These are phyloP conservation scores for Barypeithes pellucidus DNA, from an alignment of 2,888 invertebrate species.

Conservation along the genomic window DNA sequence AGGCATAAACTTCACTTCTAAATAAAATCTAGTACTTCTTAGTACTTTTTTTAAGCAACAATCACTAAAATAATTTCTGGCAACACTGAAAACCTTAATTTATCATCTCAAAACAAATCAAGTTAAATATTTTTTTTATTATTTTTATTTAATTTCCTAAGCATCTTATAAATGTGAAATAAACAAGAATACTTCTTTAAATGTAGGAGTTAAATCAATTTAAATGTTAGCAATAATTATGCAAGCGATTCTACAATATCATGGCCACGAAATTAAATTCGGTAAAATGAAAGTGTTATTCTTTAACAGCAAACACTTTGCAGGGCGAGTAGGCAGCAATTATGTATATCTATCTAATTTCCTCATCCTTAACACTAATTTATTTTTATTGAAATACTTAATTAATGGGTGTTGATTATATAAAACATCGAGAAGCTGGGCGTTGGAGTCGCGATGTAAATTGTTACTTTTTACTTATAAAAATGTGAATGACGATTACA, in stretches of 20 bases:
- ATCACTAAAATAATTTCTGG: too few species aligned
- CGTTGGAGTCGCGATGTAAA: not conserved
- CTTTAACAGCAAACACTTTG: not conserved
- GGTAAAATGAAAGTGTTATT: conserved; percentile 14
- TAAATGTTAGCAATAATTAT: conserved; percentile 17
- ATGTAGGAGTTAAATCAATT: conserved; percentile 2
- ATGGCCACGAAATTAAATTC: conserved; percentile 10
- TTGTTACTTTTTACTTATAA: not conserved
- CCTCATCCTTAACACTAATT: conserved; percentile 5
- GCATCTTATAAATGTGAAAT: not conserved
- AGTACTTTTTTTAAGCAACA: too few species aligned
- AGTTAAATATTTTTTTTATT: too few species aligned
- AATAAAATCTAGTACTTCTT: too few species aligned
- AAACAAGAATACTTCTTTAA: not conserved
- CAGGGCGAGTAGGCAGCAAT: conserved; percentile 10
- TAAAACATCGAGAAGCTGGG: not conserved
- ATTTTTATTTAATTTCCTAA: too few species aligned
- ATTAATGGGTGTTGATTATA: not conserved
- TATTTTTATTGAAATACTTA: not conserved
- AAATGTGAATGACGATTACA: too few species aligned
- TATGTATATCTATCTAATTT: not conserved
- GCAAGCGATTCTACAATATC: conserved; percentile 14
- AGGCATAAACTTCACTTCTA: too few species aligned
- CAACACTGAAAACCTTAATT: too few species aligned
- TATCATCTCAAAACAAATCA: too few species aligned